Evolutionary conservation across 2,113 vertebrate genomes (phyloP), one percentile per base, ranked within the genome.

Genomic region (Malurus melanocephalus): DNA sequence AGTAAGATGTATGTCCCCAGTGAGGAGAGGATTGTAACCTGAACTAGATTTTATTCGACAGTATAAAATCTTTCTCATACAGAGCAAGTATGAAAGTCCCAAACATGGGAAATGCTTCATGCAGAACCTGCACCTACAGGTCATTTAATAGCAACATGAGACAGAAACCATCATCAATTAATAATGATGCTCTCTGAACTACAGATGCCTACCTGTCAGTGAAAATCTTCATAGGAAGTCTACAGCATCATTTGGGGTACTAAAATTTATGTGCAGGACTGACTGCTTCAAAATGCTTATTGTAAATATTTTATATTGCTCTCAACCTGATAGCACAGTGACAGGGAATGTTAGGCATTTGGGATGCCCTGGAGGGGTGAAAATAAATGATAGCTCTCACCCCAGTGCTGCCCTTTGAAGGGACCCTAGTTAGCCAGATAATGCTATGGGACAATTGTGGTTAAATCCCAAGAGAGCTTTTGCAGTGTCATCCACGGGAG

Each of bases 231-330:
- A 76, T 52, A 69, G 11, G 23, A 89, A 77, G 27, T 67, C 49
- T 26, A 49, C 19, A 75, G 21, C 42, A 83, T 68, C 18, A 57
- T 60, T 60, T 57, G 22, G 56, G 35, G n/a, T 42, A 81, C 57
- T 23, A 42, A 52, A 71, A 40, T 85, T 82, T 27, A 61, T 57
- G 46, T 72, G 53, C 43, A 33, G 38, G 87, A 80, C 5, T 49
- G 53, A 38, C 76, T 61, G 61, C 38, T 89, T 89, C 53, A 71
- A 83, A 83, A 88, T 38, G 65, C 35, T 35, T 68, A 46, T 78
- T 89, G 66, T 93, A 85, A 94, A 88, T 87, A 80, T 88, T 91
- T 92, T 28, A 74, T 72, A 78, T 51, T 52, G 42, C 24, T 61
- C 45, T 83, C 61, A 80, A 72, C 38, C 61, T 83, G 76, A 65